phyloP scores from a whole-genome alignment of 2,113 vertebrate genomes.

The Protobothrops flavoviridis region DNA sequence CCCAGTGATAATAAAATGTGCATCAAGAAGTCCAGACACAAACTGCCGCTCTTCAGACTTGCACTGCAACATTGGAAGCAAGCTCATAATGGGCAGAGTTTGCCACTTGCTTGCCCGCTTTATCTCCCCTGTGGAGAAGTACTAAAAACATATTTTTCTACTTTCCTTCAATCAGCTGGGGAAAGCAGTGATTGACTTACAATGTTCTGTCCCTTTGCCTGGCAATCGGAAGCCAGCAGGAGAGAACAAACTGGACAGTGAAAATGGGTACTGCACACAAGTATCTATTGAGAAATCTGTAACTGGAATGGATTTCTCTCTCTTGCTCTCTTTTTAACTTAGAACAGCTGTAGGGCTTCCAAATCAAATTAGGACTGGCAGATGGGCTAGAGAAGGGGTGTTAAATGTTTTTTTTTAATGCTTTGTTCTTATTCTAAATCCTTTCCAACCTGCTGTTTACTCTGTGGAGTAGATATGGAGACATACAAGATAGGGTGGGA shows the following conservation, averaged over 20 bases:
- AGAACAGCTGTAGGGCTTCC: neutral
- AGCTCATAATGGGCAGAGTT: neutral
- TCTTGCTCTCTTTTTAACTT: neutral
- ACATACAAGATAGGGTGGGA: neutral
- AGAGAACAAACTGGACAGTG: neutral
- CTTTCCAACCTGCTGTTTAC: neutral
- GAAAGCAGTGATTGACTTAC: neutral
- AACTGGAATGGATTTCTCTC: neutral
- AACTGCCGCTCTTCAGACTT: neutral
- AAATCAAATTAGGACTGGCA: neutral
- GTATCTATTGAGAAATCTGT: neutral
- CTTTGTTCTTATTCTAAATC: neutral
- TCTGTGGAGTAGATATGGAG: neutral
- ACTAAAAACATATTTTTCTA: neutral
- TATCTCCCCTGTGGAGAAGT: neutral
- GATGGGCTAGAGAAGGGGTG: neutral
- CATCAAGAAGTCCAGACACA: neutral
- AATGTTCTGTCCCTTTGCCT: neutral
- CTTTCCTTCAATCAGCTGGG: neutral
- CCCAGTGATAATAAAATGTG: neutral
- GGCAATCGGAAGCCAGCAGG: neutral
- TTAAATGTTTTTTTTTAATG: neutral
- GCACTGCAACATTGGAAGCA: neutral
- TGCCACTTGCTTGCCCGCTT: neutral
- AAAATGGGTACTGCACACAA: neutral